Conservation (phyloP, 2,888 invertebrate genomes). For the Pristionchus japonicus region DNA sequence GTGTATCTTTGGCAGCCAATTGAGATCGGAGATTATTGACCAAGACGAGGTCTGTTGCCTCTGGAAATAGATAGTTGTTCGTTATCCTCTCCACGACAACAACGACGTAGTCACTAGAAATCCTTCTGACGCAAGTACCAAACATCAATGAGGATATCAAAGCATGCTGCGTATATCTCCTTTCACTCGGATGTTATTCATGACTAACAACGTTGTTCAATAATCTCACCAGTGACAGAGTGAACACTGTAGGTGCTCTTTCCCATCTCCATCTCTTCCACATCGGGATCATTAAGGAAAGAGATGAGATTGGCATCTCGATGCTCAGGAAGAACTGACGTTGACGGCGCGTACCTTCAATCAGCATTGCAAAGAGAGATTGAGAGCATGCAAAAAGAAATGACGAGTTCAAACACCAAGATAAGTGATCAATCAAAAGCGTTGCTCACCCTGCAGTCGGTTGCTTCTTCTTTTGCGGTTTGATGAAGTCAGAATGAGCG, state of each 20-base stretch:
- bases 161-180: background rate
- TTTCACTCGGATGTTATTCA: background rate
- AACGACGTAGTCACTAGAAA: background rate
- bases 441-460: constrained; percentile 37
- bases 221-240: constrained; percentile 20
- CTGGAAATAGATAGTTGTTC: background rate
- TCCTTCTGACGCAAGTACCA: background rate
- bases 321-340: constrained; percentile 43
- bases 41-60: constrained; percentile 33
- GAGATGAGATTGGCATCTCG: constrained; percentile 46
- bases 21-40: constrained; percentile 52
- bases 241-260: constrained; percentile 26
- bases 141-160: background rate
- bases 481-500: constrained; percentile 45
- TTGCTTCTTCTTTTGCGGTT: constrained; percentile 34
- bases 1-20: constrained; percentile 62
- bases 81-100: background rate
- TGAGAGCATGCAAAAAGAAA: background rate
- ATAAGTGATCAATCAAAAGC: background rate
- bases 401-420: background rate
- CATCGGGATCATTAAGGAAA: constrained; percentile 44
- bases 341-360: constrained; percentile 44
- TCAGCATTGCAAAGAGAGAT: background rate
- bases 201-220: background rate
- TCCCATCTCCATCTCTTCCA: constrained; percentile 35